phyloP scores from a whole-genome alignment of 1,140 invertebrate species.

The Pararge aegeria region DNA sequence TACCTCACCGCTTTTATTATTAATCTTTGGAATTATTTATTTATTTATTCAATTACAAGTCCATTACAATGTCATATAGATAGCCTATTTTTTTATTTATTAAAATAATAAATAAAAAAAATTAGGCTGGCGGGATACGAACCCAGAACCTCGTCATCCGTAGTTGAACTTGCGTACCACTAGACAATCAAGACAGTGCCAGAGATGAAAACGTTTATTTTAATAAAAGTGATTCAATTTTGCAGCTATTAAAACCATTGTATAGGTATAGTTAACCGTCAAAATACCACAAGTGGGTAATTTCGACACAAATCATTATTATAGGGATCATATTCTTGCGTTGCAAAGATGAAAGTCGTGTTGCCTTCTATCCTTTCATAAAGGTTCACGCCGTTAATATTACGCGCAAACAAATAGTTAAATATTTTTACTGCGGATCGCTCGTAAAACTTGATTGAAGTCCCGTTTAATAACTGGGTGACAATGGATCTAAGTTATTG shows the following conservation, averaged over 20 bases:
- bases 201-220: too few species aligned
- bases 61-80: too few species aligned
- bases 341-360: slow-evolving; percentile 41
- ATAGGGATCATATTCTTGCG: slow-evolving; percentile 28
- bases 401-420: slow-evolving; percentile 73
- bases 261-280: slow-evolving; percentile 43
- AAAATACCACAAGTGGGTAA: slow-evolving; percentile 22
- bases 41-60: too few species aligned
- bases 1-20: too few species aligned
- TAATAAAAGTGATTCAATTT: slow-evolving; percentile 19
- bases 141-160: too few species aligned
- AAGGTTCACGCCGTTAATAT: slow-evolving; percentile 68
- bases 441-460: slow-evolving; percentile 77
- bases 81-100: too few species aligned
- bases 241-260: slow-evolving; percentile 48
- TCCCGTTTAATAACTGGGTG: slow-evolving; percentile 50
- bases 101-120: too few species aligned
- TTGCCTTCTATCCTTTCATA: slow-evolving; percentile 31
- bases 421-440: slow-evolving; percentile 73
- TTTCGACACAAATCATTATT: slow-evolving; percentile 24
- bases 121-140: too few species aligned
- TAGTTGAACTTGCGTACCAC: too few species aligned
- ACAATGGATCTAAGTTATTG: slow-evolving; percentile 56
- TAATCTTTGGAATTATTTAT: too few species aligned
- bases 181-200: too few species aligned